Conservation (phyloP, 2,113 vertebrate genomes). For the Ceuthmochares aereus region DNA sequence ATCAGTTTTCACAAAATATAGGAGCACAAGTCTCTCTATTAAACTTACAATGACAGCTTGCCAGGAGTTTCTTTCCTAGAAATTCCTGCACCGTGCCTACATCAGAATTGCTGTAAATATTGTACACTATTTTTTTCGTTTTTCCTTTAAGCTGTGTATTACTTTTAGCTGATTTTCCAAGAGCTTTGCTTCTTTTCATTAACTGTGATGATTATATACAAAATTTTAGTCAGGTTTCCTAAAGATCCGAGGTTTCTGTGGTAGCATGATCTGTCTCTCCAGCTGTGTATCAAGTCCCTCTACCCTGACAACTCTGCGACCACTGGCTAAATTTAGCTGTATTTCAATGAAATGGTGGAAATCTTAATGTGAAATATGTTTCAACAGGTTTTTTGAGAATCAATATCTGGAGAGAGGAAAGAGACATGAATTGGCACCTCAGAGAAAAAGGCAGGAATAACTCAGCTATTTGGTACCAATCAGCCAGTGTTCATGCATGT, state of each 20-base stretch:
- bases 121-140: background rate
- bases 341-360: background rate
- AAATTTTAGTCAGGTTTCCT: background rate
- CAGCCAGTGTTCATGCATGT: background rate
- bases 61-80: background rate
- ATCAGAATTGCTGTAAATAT: background rate
- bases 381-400: background rate
- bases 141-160: background rate
- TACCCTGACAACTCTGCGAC: background rate
- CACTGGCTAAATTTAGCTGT: background rate
- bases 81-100: background rate
- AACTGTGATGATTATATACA: background rate
- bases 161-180: background rate
- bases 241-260: background rate
- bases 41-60: background rate
- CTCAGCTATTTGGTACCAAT: background rate
- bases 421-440: background rate
- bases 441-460: background rate
- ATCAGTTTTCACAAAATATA: background rate
- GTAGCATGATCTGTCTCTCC: background rate
- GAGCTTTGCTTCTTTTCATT: background rate
- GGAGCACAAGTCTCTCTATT: background rate
- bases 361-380: background rate
- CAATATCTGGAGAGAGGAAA: background rate
- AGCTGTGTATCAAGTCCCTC: background rate